Conservation (phyloP, 2,113 vertebrate species). For the Butastur rufipennis region DNA sequence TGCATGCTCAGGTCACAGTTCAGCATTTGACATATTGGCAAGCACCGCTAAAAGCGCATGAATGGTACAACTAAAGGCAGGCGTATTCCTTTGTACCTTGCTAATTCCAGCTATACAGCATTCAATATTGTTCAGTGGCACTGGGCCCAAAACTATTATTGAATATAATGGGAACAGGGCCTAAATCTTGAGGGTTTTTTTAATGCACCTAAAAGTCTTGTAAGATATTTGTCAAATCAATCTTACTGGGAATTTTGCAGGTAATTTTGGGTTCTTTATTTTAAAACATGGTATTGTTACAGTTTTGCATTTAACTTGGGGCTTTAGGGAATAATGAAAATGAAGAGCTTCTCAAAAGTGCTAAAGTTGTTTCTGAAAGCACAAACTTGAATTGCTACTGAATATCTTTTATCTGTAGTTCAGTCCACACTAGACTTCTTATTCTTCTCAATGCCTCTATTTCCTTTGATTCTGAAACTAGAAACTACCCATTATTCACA, state of each 20-base stretch:
- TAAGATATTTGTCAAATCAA: not conserved
- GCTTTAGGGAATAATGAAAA: not conserved
- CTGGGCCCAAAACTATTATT: not conserved
- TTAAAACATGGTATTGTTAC: not conserved
- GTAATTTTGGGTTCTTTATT: not conserved
- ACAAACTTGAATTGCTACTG: not conserved
- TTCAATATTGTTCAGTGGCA: not conserved
- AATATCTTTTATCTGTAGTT: not conserved
- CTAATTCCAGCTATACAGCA: not conserved
- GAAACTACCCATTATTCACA: constrained; percentile 21
- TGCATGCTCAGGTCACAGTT: not conserved
- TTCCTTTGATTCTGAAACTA: not conserved
- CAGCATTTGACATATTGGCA: not conserved
- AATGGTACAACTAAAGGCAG: not conserved
- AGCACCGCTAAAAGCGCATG: not conserved
- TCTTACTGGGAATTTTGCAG: not conserved
- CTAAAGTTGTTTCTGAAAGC: not conserved
- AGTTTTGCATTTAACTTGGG: not conserved
- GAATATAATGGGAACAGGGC: not conserved
- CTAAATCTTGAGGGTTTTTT: not conserved
- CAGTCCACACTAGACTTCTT: not conserved
- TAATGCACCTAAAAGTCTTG: not conserved
- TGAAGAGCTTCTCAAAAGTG: not conserved
- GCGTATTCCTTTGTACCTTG: not conserved
- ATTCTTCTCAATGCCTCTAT: not conserved